Evolutionary conservation across 2,888 invertebrate genomes (phyloP), one percentile per base, ranked within the genome.

Genomic region (Apamea epomidion): DNA sequence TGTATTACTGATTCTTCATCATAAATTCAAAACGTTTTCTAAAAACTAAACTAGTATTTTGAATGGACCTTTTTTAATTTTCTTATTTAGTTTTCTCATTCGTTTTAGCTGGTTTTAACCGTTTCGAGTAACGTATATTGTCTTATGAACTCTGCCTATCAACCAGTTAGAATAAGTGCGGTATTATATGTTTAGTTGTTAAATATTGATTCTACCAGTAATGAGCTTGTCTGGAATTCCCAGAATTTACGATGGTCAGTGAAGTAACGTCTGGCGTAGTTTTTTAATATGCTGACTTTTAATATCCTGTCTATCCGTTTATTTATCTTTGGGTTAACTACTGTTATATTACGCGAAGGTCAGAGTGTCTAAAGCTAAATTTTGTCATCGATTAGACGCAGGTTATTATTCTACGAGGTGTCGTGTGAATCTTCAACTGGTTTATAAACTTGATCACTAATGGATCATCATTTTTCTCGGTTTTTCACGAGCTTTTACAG

Each of bases 161-260:
- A 25, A 58, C 32, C 73, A 64, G 73, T 80, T 85, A 58, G 45
- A 76, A 67, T 21, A 71, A 45, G 45, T 60, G 18, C 45, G 54
- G 45, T 25, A 37, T 75, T 54, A 48, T 54, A 32, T 68, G 73
- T 81, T 29, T 54, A 45, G 51, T 58, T 10, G 37, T 45, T 45
- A 54, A 82, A 82, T 81, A 82, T 82, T 82, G 85, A 74, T 62
- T 81, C 45, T 37, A 42, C 16, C 18, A 60, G 81, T 82, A 82
- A 82, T 85, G 82, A 85, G 60, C 77, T 58, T 73, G 78, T 78
- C 65, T 64, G 80, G n/a, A 37, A 76, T 81, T 82, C 81, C 81
- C 51, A 82, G 82, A 83, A 78, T n/a, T 70, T 73, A 71, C 68
- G 65, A 77, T 58, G 78, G 77, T 18, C 62, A 73, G 84, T n/a